Base-by-base conservation (phyloP, 1,140 invertebrate genomes). In the Copidosoma floridanum region DNA sequence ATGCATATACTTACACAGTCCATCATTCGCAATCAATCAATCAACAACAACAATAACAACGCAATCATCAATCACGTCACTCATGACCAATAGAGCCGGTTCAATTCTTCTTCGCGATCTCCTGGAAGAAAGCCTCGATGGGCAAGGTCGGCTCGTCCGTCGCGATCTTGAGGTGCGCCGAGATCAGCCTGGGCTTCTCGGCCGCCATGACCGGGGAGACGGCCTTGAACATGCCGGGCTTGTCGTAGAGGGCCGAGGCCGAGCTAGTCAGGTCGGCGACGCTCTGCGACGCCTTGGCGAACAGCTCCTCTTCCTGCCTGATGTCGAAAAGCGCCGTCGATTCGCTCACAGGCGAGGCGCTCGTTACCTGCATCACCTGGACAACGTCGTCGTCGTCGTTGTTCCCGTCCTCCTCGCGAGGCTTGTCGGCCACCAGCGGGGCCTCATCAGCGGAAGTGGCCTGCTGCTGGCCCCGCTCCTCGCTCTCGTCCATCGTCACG, bases 111-210 rank as follows among this genome's bases (percentile, higher is more conserved):
- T 72, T 77, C 1, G 73, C 64, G 0, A 80, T 29, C 32, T 78
- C 75, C 23, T 82, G 80, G 57, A 83, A 83, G 66, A 83, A 83
- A 0, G 82, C 81, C 67, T 83, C 82, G 43, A 83, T 81, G 0
- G 82, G 82, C 8, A 83, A 57, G n/a, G 81, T 81, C 0, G 81
- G 79, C 56, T 82, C 79, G n/a, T 82, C 81, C 0, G 81, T 79
- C 3, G 74, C 71, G 14, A 82, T 73, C 52, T 75, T 75, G 21
- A 81, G 76, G 48, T 77, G 72, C 0, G 70, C 58, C 20, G 74
- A 65, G 0, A 72, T 70, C 4, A 70, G 57, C 4, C 69, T 70
- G 57, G 69, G 75, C 20, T 76, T 75, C 16, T 65, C 59, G 0
- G 62, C 54, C 0, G n/a, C 76, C 16, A 65, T 58, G 0, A 61